Base-by-base conservation (phyloP, 1,140 invertebrate genomes). In the Harpegnathos saltator region DNA sequence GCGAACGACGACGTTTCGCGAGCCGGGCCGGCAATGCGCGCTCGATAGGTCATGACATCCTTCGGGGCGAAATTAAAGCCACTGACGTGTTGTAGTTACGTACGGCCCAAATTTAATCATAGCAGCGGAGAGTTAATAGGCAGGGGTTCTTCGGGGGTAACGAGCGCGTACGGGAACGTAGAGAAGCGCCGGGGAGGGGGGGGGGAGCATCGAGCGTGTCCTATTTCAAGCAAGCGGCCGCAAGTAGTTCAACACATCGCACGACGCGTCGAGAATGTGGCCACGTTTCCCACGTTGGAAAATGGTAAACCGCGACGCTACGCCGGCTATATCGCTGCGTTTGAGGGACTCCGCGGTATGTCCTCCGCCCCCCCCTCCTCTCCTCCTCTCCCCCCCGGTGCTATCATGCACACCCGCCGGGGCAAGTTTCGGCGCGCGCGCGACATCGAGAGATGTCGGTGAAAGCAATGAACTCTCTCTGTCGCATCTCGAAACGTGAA, bases 271-370 rank as follows among this genome's bases (percentile, higher is more conserved):
- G n/a, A n/a, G n/a, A n/a, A n/a, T n/a, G 38, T 44, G 38, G 38
- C 38, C 38, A 44, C 7, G 11, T 63, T 52, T 29, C n/a, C 52
- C 44, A 59, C 59, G 73, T 17, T 63, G n/a, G 14, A 63, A 63
- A 22, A 75, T 75, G 73, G 59, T 63, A 52, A 75, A 75, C 73
- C 73, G 14, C 26, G 38, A 15, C 54, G 29, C 2, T n/a, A n/a
- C n/a, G n/a, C n/a, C 22, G 5, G 26, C 3, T 19, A 12, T 4
- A 50, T 59, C 15, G 33, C 58, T 69, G 48, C 22, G 38, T 65
- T 17, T n/a, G 29, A 44, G 24, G n/a, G 48, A 54, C 33, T 14
- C 15, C 3, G 12, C 29, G n/a, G n/a, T n/a, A n/a, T n/a, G n/a
- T 62, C 33, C 38, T n/a, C n/a, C 14, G 33, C 19, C n/a, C n/a